Base-by-base conservation (phyloP, 2,113 vertebrate species). In the Cyprinodon tularosa region DNA sequence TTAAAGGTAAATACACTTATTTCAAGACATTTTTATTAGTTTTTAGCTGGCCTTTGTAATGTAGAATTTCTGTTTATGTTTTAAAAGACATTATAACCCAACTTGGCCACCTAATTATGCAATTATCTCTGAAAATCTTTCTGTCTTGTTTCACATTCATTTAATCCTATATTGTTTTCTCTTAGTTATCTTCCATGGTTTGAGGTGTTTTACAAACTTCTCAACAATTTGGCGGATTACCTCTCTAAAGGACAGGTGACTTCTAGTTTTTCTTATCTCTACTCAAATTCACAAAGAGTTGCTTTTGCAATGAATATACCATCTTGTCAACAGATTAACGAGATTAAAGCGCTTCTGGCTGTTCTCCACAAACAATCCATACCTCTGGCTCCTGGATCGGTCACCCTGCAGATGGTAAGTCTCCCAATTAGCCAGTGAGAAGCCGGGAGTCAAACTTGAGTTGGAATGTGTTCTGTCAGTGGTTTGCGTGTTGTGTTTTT, bases 181-280 rank as follows among this genome's bases (percentile, higher is more conserved):
- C 76, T 15, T 84, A 98, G 96, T 75, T 96, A 95, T 74, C 92
- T 96, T 68, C 96, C 96, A 2, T 97, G 96, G 96, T 98, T 97
- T 80, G 96, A 98, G 77, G 93, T 96, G 57, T 98, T 98, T 90
- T 97, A 97, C 93, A 97, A 96, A 88, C 93, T 97, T 37, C 92
- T 97, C 69, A 98, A 98, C 83, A 96, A 92, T 50, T 84, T 97
- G 57, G 96, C 96, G 0, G 96, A 97, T 76, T 94, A 92, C 74
- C 73, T 96, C 62, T 88, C 91, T 1, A 96, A 96, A 84, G 87
- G 94, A 66, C 96, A 97, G 93, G 96, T 97, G 84, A 93, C 91
- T 44, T 66, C 57, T 40, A 37, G 1, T 65, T 42, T 44, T 42
- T 44, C 3, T 12, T 2, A 10, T 22, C 15, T 53, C 39, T 22